These are phyloP conservation scores for Stenolophus ochropezus DNA, from an alignment of 2,888 invertebrate genomes.

Conservation along the genomic window DNA sequence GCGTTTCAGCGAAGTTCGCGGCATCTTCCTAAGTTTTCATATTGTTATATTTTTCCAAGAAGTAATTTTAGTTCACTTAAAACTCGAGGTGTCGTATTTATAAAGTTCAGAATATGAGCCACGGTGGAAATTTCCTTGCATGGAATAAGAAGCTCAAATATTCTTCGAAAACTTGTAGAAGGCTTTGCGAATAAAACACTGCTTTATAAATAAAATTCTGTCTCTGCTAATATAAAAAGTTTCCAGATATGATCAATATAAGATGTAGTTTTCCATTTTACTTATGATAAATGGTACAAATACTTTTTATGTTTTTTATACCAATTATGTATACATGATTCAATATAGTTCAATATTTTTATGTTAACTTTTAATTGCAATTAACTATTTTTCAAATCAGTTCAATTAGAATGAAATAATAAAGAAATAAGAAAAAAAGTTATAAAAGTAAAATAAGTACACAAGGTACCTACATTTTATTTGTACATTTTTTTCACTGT, in stretches of 20 bases:
- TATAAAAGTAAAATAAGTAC: too few relatives aligned
- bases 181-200: slow-evolving; percentile 28
- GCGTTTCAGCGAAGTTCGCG: slow-evolving; percentile 7
- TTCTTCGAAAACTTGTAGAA: slow-evolving; percentile 8
- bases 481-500: too few relatives aligned
- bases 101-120: slow-evolving; percentile 14
- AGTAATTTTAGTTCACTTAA: slow-evolving; percentile 26
- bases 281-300: background rate
- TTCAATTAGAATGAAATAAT: background rate
- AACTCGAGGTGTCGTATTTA: slow-evolving; percentile 29
- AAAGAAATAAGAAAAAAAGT: background rate
- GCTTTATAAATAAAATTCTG: slow-evolving; percentile 15
- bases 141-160: slow-evolving; percentile 10
- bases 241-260: slow-evolving; percentile 21
- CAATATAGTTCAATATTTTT: background rate
- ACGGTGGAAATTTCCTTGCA: background rate
- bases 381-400: background rate
- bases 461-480: too few relatives aligned
- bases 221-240: slow-evolving; percentile 30
- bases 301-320: slow-evolving; percentile 1
- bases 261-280: slow-evolving; percentile 8
- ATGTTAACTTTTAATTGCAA: slow-evolving; percentile 21
- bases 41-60: slow-evolving; percentile 20
- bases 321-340: background rate
- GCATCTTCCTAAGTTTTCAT: slow-evolving; percentile 13